Evolutionary conservation across 2,888 invertebrate genomes (phyloP).

Genomic region (Ormyrus rosae): DNA sequence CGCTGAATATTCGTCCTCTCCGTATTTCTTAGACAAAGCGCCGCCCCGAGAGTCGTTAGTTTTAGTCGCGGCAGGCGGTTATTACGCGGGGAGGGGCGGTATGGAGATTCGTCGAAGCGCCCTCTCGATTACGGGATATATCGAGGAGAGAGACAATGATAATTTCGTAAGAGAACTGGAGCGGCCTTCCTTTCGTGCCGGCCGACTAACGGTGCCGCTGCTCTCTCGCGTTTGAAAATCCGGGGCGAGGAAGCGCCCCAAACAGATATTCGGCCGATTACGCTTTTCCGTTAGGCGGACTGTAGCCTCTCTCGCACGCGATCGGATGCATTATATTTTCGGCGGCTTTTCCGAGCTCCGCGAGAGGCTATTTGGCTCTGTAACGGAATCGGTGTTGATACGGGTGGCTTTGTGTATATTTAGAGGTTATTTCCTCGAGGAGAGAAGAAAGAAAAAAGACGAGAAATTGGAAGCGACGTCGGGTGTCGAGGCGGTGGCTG

Average conservation of each 20-base stretch:
- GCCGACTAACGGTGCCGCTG: slow-evolving; percentile 18
- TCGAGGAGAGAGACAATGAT: slow-evolving; percentile 19
- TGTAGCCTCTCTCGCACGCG: too few species aligned
- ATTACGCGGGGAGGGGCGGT: not conserved
- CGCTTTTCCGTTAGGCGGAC: slow-evolving; percentile 39
- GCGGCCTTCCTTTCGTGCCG: slow-evolving; percentile 38
- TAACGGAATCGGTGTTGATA: too few species aligned
- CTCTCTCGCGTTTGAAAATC: slow-evolving; percentile 22
- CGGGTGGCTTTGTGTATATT: too few species aligned
- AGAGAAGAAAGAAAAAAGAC: too few species aligned
- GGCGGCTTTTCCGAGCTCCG: too few species aligned
- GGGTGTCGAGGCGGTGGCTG: too few species aligned
- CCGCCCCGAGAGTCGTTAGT: not conserved
- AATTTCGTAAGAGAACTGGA: slow-evolving; percentile 43
- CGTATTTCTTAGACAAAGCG: slow-evolving; percentile 21
- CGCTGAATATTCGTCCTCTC: not conserved
- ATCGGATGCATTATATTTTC: too few species aligned
- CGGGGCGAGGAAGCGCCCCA: slow-evolving; percentile 30
- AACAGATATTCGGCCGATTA: slow-evolving; percentile 39
- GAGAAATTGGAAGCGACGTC: too few species aligned
- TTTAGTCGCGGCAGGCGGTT: too few species aligned
- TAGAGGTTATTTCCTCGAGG: too few species aligned
- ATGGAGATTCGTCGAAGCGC: slow-evolving; percentile 35
- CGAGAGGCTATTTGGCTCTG: too few species aligned
- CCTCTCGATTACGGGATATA: slow-evolving; percentile 13